phyloP scores from a whole-genome alignment of 2,797 vertebrate genomes.

The Setipinna tenuifilis region DNA sequence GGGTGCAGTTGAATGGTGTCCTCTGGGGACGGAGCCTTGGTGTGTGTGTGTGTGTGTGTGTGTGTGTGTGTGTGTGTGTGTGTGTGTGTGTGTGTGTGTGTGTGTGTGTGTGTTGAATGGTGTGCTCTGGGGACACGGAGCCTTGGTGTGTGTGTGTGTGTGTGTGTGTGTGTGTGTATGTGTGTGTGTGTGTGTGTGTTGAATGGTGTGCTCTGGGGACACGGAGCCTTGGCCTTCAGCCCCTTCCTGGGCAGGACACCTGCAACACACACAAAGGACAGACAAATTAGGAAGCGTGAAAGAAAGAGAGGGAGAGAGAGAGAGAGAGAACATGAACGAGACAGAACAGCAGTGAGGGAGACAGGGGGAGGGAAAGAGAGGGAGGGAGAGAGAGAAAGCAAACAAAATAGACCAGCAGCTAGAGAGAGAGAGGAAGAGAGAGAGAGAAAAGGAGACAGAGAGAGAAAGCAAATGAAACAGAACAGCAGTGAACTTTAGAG shows the following conservation, averaged over 20 bases:
- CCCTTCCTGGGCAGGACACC: constrained; percentile 75
- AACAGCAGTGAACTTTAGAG: too few relatives aligned
- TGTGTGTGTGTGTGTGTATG: neutral
- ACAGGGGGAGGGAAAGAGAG: too few relatives aligned
- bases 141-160: neutral
- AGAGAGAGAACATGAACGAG: too few relatives aligned
- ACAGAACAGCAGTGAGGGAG: too few relatives aligned
- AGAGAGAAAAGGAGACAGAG: too few relatives aligned
- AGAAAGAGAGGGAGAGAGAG: too few relatives aligned
- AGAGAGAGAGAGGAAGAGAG: too few relatives aligned
- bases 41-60: too few relatives aligned
- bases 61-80: too few relatives aligned
- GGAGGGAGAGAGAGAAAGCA: constrained; percentile 30
- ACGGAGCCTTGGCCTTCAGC: too few relatives aligned
- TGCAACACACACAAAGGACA: constrained; percentile 78
- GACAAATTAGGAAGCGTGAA: too few relatives aligned
- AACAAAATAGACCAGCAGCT: constrained; percentile 49
- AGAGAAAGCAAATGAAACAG: constrained; percentile 56
- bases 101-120: constrained; percentile 10
- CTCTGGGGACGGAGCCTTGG: constrained; percentile 41
- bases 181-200: constrained; percentile 25
- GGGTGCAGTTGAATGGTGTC: constrained; percentile 59
- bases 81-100: neutral
- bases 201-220: constrained; percentile 61
- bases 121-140: too few relatives aligned